These are phyloP conservation scores for Brienomyrus brachyistius DNA, from an alignment of 2,113 vertebrate genomes.

Conservation along the genomic window DNA sequence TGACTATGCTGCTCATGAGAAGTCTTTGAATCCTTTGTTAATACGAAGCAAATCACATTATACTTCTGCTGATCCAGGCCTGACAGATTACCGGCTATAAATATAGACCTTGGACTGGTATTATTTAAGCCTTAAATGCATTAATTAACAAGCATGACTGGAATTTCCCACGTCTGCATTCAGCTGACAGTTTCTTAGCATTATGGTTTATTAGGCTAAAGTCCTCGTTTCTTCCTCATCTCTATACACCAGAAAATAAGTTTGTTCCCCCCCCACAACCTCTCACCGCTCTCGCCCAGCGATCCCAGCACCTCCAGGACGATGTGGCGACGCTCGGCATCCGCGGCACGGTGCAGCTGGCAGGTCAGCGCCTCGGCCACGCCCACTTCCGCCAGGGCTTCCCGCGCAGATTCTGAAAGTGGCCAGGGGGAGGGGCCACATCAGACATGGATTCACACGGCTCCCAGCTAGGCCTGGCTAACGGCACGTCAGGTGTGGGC, in stretches of 20 bases:
- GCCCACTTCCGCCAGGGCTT: conserved; percentile 63
- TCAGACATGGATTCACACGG: neutral
- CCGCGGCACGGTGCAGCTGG: conserved; percentile 70
- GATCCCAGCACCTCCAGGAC: conserved; percentile 75
- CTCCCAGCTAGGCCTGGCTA: neutral
- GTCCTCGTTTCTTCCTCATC: neutral
- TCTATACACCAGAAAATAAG: neutral
- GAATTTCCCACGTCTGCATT: neutral
- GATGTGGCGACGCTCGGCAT: conserved; percentile 73
- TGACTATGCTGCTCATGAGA: neutral
- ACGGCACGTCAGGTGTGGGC: neutral
- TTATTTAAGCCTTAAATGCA: conserved; percentile 9
- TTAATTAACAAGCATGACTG: neutral
- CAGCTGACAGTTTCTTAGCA: neutral
- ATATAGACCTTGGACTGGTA: neutral
- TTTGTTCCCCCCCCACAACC: neutral
- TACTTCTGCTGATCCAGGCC: neutral
- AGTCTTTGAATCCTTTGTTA: neutral
- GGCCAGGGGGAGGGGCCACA: neutral
- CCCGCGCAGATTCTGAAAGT: conserved; percentile 64
- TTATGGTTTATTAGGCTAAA: neutral
- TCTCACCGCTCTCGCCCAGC: conserved; percentile 74
- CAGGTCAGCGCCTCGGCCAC: conserved; percentile 65
- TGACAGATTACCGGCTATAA: neutral
- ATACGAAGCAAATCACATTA: neutral